Evolutionary conservation across 2,888 invertebrate species (phyloP), one percentile per base, ranked within the genome.

Genomic region (Cheilosia pagana): DNA sequence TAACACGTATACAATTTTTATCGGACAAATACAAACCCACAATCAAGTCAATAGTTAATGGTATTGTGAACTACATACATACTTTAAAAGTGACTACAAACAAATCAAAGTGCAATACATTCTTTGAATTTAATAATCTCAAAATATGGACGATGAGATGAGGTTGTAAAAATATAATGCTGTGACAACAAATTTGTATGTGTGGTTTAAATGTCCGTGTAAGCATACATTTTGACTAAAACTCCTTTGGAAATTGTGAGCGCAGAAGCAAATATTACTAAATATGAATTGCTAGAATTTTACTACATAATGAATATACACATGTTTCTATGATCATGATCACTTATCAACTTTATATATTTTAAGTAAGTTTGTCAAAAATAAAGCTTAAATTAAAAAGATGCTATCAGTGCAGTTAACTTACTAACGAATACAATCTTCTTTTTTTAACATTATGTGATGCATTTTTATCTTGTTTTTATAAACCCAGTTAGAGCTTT

Each of bases 221-320:
- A 25, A 25, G 25, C 21, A 21, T 19, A 12, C 0, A 60, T 25
- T 0, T 57, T 8, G 6, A 35, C 16, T n/a, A 45, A 45, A 62
- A 41, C 45, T 28, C 8, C 28, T 2, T 8, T 10, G n/a, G 23
- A 12, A 35, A 35, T 3, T 28, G 8, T 2, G 3, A 35, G 35
- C 12, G 12, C 39, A n/a, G 19, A 31, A 25, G 31, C 16, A 45
- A 48, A 63, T 35, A 28, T 50, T 21, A 63, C 63, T 35, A n/a
- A 48, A 35, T 35, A 23, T 48, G 48, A 28, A 48, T 48, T 35
- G 48, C 48, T 48, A 63, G 21, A 48, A 48, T 48, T 48, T 16
- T 14, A 28, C 10, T 62, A 60, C 3, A 1, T 28, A 12, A 43
- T 43, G 41, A 25, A 28, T 43, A n/a, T 41, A n/a, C 14, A 43